These are phyloP conservation scores for Todiramphus saurophagus DNA, from an alignment of 2,113 vertebrate species.

Conservation along the genomic window DNA sequence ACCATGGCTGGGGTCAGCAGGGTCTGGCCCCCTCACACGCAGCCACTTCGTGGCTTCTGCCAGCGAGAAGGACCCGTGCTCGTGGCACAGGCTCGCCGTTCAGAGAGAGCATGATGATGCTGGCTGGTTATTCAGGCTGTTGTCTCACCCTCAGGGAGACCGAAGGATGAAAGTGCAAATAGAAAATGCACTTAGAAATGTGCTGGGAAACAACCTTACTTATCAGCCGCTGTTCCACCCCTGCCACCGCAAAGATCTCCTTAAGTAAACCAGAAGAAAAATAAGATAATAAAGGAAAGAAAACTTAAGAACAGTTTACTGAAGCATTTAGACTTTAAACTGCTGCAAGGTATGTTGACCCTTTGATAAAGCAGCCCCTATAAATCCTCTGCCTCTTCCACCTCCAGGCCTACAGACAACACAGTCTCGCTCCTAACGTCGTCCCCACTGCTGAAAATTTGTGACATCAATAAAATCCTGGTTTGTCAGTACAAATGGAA, in stretches of 20 bases:
- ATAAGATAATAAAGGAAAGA: background rate
- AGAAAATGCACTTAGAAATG: background rate
- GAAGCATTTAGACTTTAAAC: background rate
- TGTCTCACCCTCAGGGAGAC: background rate
- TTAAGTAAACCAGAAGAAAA: background rate
- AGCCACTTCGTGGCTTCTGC: background rate
- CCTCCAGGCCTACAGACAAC: background rate
- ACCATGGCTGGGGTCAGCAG: too few relatives aligned
- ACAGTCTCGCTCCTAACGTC: background rate
- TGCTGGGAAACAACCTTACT: background rate
- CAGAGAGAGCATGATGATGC: fast-evolving
- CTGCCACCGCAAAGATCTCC: background rate
- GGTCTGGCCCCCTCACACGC: too few relatives aligned
- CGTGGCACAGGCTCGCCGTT: fast-evolving
- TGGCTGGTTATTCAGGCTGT: background rate
- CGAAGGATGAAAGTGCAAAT: background rate
- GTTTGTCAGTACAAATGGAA: constrained; percentile 60
- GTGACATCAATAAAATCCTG: constrained; percentile 57
- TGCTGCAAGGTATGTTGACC: background rate
- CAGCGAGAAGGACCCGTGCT: background rate
- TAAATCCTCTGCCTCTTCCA: background rate
- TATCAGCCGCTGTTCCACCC: background rate
- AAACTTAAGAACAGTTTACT: background rate
- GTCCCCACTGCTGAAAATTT: constrained; percentile 4
- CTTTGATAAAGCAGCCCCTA: background rate